Conservation (phyloP, 2,113 vertebrate genomes). For the Cercocebus atys region DNA sequence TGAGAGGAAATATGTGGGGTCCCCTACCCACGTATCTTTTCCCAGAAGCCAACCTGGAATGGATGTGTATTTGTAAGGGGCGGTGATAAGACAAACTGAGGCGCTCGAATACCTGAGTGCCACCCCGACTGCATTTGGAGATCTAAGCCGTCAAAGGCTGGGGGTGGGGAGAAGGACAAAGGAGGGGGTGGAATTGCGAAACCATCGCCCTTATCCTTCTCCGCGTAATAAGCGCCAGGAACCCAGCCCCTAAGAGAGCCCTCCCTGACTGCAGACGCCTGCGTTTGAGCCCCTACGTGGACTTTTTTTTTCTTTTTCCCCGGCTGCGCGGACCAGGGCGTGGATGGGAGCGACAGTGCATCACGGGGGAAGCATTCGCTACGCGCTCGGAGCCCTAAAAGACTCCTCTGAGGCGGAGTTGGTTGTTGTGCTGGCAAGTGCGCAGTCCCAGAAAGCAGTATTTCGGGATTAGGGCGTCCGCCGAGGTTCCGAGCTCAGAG, state of each 20-base stretch:
- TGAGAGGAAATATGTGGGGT: background rate
- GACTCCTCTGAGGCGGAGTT: too few relatives aligned
- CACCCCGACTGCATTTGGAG: background rate
- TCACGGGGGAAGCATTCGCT: accelerated
- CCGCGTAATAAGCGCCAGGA: accelerated
- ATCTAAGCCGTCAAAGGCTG: background rate
- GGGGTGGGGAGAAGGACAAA: too few relatives aligned
- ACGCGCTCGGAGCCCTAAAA: background rate
- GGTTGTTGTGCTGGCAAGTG: background rate
- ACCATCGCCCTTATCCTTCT: background rate
- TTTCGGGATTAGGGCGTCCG: too few relatives aligned
- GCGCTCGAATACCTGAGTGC: accelerated
- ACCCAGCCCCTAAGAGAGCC: background rate
- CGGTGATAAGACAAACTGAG: background rate
- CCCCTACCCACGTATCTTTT: background rate
- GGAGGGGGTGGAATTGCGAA: background rate
- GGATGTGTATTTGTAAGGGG: too few relatives aligned
- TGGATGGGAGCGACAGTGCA: accelerated
- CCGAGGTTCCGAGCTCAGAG: background rate
- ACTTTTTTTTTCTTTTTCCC: background rate
- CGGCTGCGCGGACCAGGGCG: background rate
- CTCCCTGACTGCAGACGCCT: accelerated
- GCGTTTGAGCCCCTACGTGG: background rate
- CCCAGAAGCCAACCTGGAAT: background rate
- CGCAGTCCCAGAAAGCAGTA: accelerated